Evolutionary conservation across 1,140 invertebrate genomes (phyloP), one percentile per base, ranked within the genome.

Genomic region (Euura lappo): DNA sequence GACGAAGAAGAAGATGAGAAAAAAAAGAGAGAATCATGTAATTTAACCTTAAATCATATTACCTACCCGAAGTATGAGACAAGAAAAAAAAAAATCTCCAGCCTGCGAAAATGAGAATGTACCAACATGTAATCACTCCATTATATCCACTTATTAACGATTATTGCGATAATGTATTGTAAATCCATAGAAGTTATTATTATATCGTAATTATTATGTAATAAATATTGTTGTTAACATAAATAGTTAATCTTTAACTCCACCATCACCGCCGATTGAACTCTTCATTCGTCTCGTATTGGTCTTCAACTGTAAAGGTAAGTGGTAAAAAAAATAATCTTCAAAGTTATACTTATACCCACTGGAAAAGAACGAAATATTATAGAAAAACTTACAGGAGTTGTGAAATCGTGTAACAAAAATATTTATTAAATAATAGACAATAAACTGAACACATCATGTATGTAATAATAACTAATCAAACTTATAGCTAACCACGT

Each of bases 181-280:
- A 87, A 86, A 86, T 87, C 85, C 78, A 87, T 86, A 86, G 84
- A 85, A 84, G 80, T 87, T 87, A 87, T 85, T 87, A 87, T 84
- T 85, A 86, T 88, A 86, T 83, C 84, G 79, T 84, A 87, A 86
- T 86, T 86, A 88, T 87, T 87, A 88, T 86, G 84, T 87, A 87
- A 86, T 88, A 88, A 88, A 87, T 88, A 88, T 88, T 87, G 86
- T 88, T 88, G 85, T 88, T 87, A 87, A 86, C 83, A 88, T 78
- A 76, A 76, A 75, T 0, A 13, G 28, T 44, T 45, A 13, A 47
- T 4, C 11, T 70, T 4, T 70, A 10, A 44, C 8, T 70, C 51
- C 2, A 60, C 10, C 51, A n/a, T 60, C 10, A n/a, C 51, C 0
- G 51, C 10, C 13, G 0, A 68, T 42, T 13, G 10, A 68, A 68